These are phyloP conservation scores for Microctonus brassicae DNA, from an alignment of 2,888 invertebrate species.

Conservation along the genomic window DNA sequence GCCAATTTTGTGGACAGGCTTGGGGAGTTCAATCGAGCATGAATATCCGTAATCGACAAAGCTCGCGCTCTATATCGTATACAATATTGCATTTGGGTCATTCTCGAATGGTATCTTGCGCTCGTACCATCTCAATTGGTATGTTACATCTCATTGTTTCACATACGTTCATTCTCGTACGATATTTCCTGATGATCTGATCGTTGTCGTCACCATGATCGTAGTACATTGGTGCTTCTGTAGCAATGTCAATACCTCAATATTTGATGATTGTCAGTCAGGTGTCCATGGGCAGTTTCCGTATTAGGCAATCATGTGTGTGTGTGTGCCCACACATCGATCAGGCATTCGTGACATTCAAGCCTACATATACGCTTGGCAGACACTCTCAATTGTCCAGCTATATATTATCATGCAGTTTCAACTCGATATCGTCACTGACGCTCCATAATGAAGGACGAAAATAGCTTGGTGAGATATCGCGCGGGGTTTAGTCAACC, in stretches of 20 bases:
- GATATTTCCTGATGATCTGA: not conserved
- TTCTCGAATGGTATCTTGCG: slow-evolving; percentile 5
- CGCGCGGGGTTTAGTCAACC: slow-evolving; percentile 1
- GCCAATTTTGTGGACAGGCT: slow-evolving; percentile 13
- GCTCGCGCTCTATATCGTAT: not conserved
- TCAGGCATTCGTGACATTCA: slow-evolving; percentile 25
- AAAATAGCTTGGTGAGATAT: slow-evolving; percentile 7
- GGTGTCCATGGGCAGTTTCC: not conserved
- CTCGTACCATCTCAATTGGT: slow-evolving; percentile 19
- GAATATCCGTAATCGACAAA: slow-evolving; percentile 28
- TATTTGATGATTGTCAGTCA: slow-evolving; percentile 15
- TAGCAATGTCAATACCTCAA: slow-evolving; percentile 4
- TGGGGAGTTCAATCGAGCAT: slow-evolving; percentile 16
- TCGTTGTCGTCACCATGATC: not conserved
- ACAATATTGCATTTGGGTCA: slow-evolving; percentile 30
- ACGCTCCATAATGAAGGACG: slow-evolving; percentile 13
- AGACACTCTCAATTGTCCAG: not conserved
- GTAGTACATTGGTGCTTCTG: not conserved
- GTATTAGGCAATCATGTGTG: not conserved
- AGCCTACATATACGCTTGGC: not conserved
- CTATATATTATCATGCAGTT: not conserved
- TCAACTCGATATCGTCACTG: not conserved
- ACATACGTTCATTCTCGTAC: not conserved
- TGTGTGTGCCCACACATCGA: not conserved
- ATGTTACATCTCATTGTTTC: not conserved